A percentile compares a stretch with the other conserved stretches of the same genome.
Evolutionary conservation across 2,888 invertebrate species (phyloP).

Genomic region (Willowsia nigromaculata): DNA sequence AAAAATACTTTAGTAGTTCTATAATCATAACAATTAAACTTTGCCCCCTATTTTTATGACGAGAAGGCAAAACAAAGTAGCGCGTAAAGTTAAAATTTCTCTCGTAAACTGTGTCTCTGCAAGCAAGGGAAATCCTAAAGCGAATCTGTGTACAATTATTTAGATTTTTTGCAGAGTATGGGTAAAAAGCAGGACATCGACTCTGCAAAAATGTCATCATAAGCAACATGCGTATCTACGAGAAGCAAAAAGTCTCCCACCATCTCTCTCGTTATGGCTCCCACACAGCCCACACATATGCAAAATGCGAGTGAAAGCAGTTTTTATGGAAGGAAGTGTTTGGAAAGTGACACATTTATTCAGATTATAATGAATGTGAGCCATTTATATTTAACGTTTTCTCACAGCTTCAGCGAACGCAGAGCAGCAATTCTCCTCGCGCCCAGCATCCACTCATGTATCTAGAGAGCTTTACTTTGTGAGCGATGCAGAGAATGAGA

Average conservation of each 20-base stretch:
- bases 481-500: constrained; percentile 43
- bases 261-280: neutral
- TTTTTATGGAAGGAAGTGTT: constrained; percentile 51
- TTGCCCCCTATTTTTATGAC: too few species aligned
- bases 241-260: neutral
- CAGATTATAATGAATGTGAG: constrained; percentile 74
- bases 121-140: too few species aligned
- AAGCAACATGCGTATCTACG: neutral
- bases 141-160: too few species aligned
- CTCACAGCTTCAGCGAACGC: constrained; percentile 28
- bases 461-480: neutral
- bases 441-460: neutral
- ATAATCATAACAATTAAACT: too few species aligned
- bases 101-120: too few species aligned
- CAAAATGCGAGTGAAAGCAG: neutral
- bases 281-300: neutral
- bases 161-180: neutral
- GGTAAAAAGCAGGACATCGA: neutral
- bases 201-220: constrained; percentile 3
- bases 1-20: too few species aligned
- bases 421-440: neutral
- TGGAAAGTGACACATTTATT: constrained; percentile 74
- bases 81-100: too few species aligned
- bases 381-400: constrained; percentile 71
- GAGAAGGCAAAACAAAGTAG: too few species aligned